Base-by-base conservation (phyloP, 2,113 vertebrate genomes). In the Pipa parva region DNA sequence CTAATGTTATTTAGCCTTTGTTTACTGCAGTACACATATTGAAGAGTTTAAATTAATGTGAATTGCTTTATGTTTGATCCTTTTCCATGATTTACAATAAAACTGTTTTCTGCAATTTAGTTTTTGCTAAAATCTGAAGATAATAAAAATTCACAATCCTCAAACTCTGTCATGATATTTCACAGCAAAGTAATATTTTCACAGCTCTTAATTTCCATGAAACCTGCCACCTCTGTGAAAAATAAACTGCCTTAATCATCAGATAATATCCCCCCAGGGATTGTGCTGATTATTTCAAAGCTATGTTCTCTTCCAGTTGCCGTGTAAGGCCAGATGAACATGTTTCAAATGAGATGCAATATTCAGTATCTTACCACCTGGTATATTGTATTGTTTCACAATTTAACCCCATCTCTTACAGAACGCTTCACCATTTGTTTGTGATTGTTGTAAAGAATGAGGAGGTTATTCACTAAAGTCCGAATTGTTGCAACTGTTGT, bases 171-270 rank as follows among this genome's bases (percentile, higher is more conserved):
- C 51, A 65, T 33, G n/a, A 64, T 64, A 54, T 55, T 55, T 64
- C 62, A 64, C 62, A 45, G 63, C 50, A 56, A 55, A 65, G 63
- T 45, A 45, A 46, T 46, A 65, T 65, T 65, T 65, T 65, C 25
- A 56, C 20, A 25, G 62, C 50, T 65, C 26, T 51, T 65, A 36
- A 51, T 65, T 65, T 55, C 51, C 51, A 45, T 65, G 63, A 65
- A 65, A 65, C 56, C 51, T 65, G 63, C 56, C 63, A 65, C 36
- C 63, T 65, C 51, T 56, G 51, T 29, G 51, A 45, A 56, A 56
- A 56, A 65, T 65, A 55, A 45, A 65, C 26, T 15, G 63, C 51
- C 63, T 65, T 65, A 65, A 65, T 65, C 24, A 56, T 65, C 63
- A 56, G 51, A 55, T 65, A 65, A 56, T 65, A 29, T 65, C 33